A percentile compares a stretch with the other conserved stretches of the same genome.
Evolutionary conservation across 2,888 invertebrate genomes (phyloP).

Genomic region (Stictocephala bisonia): DNA sequence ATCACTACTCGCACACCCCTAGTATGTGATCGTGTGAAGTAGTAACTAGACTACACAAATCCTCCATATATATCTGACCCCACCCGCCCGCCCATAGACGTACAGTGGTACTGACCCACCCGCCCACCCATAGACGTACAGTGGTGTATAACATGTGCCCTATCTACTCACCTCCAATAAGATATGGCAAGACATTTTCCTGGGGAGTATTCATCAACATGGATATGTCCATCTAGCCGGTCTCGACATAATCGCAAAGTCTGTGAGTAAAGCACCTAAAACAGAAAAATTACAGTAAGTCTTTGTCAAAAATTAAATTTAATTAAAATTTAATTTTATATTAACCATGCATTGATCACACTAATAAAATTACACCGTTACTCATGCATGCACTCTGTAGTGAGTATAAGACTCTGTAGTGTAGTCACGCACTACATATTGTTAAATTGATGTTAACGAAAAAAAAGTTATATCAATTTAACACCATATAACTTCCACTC

Average conservation of each 20-base stretch:
- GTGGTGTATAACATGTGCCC: not conserved
- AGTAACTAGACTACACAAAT: too few relatives aligned
- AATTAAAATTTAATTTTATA: not conserved
- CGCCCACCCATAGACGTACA: too few relatives aligned
- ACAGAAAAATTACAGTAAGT: not conserved
- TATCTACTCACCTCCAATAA: slow-evolving; percentile 84
- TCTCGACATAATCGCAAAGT: slow-evolving; percentile 89
- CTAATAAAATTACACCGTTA: not conserved
- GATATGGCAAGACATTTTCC: slow-evolving; percentile 92
- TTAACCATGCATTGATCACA: not conserved
- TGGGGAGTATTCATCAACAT: slow-evolving; percentile 90
- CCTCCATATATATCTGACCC: too few relatives aligned
- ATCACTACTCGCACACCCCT: too few relatives aligned
- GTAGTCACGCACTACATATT: not conserved
- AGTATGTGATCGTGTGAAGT: too few relatives aligned
- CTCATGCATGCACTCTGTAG: too few relatives aligned
- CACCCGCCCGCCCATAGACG: too few relatives aligned
- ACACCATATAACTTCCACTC: too few relatives aligned
- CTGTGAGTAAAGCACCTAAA: slow-evolving; percentile 82
- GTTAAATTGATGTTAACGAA: not conserved
- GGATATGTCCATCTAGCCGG: slow-evolving; percentile 87
- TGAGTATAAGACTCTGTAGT: not conserved
- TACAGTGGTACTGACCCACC: too few relatives aligned
- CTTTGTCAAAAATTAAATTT: not conserved
- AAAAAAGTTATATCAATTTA: not conserved